A percentile compares a stretch with the other conserved stretches of the same genome.
Evolutionary conservation across 2,888 invertebrate species (phyloP).

Genomic region (Cataglyphis cursor): DNA sequence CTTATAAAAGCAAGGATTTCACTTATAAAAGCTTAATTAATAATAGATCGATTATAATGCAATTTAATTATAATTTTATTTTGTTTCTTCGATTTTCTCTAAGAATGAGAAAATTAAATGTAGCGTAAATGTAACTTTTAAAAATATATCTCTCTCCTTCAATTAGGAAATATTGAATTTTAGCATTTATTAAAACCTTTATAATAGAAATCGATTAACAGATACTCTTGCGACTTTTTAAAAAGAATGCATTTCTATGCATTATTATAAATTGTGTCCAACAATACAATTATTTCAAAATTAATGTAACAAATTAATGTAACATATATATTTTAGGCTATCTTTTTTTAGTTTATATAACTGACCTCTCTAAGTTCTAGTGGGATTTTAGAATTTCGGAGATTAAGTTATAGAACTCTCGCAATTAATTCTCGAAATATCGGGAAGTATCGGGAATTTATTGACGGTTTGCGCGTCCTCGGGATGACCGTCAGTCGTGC

Average conservation of each 20-base stretch:
- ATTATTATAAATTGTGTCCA: background rate
- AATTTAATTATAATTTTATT: no score
- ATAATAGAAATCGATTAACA: constrained; percentile 1
- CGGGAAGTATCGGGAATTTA: background rate
- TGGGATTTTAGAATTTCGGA: background rate
- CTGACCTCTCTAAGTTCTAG: background rate
- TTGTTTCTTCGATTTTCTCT: constrained; percentile 16
- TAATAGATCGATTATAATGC: background rate
- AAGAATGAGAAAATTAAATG: no score
- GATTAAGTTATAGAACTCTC: background rate
- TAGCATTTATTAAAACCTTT: background rate
- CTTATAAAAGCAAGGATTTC: background rate
- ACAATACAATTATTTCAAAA: background rate
- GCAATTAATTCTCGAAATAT: background rate
- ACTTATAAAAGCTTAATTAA: background rate
- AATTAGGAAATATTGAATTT: background rate
- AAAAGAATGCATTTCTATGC: background rate
- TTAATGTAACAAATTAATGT: background rate
- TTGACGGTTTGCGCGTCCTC: constrained; percentile 19
- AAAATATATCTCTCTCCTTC: background rate
- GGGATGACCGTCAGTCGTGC: background rate
- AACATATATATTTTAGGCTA: background rate
- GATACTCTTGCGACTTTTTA: background rate
- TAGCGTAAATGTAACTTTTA: background rate
- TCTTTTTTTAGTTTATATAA: background rate